phyloP scores from a whole-genome alignment of 2,797 vertebrate species.

The Centroberyx gerrardi region DNA sequence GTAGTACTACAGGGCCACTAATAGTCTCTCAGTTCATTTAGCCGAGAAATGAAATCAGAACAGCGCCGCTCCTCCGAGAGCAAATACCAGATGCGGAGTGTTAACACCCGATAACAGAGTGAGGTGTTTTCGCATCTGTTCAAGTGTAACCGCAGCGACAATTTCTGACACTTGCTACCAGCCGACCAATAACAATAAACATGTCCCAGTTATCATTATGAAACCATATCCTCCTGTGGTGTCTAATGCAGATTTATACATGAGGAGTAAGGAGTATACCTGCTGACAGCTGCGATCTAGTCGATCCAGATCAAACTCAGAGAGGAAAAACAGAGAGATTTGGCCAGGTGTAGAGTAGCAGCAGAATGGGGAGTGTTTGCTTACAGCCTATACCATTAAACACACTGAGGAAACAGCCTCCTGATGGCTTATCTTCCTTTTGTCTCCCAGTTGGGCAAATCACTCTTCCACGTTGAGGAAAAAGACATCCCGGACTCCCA shows the following conservation, averaged over 20 bases:
- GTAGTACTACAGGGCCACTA: no score
- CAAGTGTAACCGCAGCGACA: not conserved
- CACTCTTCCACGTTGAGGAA: conserved; percentile 13
- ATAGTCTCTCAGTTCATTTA: no score
- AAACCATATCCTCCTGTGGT: not conserved
- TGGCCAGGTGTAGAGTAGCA: not conserved
- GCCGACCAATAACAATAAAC: not conserved
- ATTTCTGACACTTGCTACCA: not conserved
- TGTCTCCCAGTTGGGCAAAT: conserved; percentile 21
- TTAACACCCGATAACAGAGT: no score
- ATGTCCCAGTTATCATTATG: not conserved
- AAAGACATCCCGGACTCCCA: conserved; percentile 33
- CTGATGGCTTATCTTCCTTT: conserved; percentile 22
- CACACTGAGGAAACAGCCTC: conserved; percentile 17
- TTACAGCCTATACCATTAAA: conserved; percentile 6
- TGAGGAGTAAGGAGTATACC: not conserved
- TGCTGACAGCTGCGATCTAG: not conserved
- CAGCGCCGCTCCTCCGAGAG: no score
- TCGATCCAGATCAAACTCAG: not conserved
- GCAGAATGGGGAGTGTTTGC: not conserved
- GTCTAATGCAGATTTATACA: not conserved
- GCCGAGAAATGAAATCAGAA: no score
- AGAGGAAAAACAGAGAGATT: not conserved
- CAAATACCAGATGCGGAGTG: no score
- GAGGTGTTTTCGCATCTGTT: not conserved